Evolutionary conservation across 2,797 vertebrate genomes (phyloP), one percentile per base, ranked within the genome.

Genomic region (Garrulus glandarius): DNA sequence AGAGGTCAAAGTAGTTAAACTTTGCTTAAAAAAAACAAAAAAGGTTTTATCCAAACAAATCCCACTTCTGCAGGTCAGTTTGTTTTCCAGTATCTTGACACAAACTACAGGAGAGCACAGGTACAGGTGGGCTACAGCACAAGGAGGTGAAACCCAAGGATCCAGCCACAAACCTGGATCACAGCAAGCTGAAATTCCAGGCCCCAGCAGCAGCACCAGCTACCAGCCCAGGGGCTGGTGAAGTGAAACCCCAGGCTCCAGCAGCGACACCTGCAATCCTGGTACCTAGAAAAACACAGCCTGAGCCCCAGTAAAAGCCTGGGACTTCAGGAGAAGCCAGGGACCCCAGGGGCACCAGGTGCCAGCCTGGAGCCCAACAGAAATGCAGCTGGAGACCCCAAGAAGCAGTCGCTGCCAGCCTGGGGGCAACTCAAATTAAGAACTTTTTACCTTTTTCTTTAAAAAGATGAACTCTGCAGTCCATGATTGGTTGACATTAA

Each of bases 401-500:
- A 77, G 78, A 81, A 84, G 81, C 77, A 84, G 69, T 4, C 16
- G 32, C 91, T 52, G 47, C 63, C 68, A 86, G 36, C 81, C 93
- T 16, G 26, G 76, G 87, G 87, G 92, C 94, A 95, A 94, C 71
- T 86, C 17, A 22, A 87, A 92, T 93, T 95, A 97, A 96, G 93
- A 96, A 97, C 76, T 56, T 86, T 20, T 72, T 6, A 89, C 89
- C 91, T 90, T 87, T 89, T 93, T 95, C 93, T 95, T 93, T 96
- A 96, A 96, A 97, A 96, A 96, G 92, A 92, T 88, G 95, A 97
- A 92, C 77, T 96, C 93, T 91, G 82, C 92, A 98, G 97, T 97
- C 97, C 97, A 96, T 98, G 98, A 98, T 98, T 95, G 98, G 95
- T 96, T 98, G 98, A 98, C 95, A 82, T 97, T 96, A 97, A 96